Base-by-base conservation (phyloP, 1,140 invertebrate genomes). In the Zophobas atratus region DNA sequence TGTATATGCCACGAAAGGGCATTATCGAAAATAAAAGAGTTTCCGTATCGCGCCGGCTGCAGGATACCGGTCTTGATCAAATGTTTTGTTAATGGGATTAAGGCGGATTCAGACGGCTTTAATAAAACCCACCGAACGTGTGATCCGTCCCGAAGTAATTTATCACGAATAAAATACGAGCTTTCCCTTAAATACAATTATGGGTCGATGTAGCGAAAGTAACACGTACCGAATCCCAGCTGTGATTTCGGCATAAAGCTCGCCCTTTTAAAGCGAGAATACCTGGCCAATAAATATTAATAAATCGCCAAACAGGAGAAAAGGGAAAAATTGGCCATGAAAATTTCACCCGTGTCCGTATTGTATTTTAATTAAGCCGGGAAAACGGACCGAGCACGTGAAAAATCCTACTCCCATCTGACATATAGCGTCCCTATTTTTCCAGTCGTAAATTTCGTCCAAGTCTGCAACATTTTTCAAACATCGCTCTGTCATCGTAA, bases 141-240 rank as follows among this genome's bases (percentile, higher is more conserved):
- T 67, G 60, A 60, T 60, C 34, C 56, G 33, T 33, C 3, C 39
- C 33, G 43, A 43, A 67, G 60, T 67, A 67, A 67, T 67, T 67
- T 67, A 67, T 67, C 60, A 67, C 60, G 60, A 67, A 67, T 67
- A 67, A 67, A 67, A 67, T 67, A 67, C 60, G 60, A 43, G 39
- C 8, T 67, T 67, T 33, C 39, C 60, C 60, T 39, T 6, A 67
- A 67, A 67, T 46, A 43, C 60, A 67, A 67, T 67, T 67, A 67
- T 67, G 60, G 43, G 60, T 67, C 60, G 60, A 67, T 67, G 60
- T 67, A 67, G 60, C 60, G 60, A 67, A 67, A 67, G 20, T 67
- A 67, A 67, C 60, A 67, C 60, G 60, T 43, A 43, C n/a, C 36
- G 57, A 63, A 34, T 63, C 57, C 4, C 20, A 39, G 60, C 60